A percentile compares a stretch with the other conserved stretches of the same genome.
phyloP scores from a whole-genome alignment of 2,113 vertebrate genomes.

The Anarrhichthys ocellatus region DNA sequence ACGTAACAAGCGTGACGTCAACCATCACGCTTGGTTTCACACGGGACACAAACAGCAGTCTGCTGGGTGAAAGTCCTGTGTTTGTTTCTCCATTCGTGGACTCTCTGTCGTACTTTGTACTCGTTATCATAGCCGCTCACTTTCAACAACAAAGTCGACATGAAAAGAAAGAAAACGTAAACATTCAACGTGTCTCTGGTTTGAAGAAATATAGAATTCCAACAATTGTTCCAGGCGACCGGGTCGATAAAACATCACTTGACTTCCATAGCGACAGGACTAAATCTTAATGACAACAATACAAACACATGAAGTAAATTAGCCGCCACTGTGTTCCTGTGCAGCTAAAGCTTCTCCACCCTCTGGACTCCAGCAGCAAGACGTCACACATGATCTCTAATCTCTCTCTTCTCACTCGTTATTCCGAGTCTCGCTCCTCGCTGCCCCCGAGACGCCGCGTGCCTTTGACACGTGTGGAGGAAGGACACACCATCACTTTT shows the following conservation, averaged over 20 bases:
- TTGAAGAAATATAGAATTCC: too few relatives aligned
- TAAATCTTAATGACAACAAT: background rate
- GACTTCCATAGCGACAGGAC: background rate
- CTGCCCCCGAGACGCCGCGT: constrained; percentile 3
- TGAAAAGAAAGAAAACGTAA: too few relatives aligned
- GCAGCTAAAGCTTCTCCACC: background rate
- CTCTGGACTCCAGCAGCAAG: background rate
- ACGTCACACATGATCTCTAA: constrained; percentile 18
- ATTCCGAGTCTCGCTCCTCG: constrained; percentile 1
- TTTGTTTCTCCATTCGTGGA: too few relatives aligned
- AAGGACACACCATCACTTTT: constrained; percentile 71
- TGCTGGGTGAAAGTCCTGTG: too few relatives aligned
- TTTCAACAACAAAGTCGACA: too few relatives aligned
- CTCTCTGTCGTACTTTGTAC: too few relatives aligned
- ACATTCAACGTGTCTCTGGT: too few relatives aligned
- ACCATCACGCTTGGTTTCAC: too few relatives aligned
- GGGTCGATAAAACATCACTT: background rate
- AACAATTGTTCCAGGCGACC: too few relatives aligned
- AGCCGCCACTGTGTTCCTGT: background rate
- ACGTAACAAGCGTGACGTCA: too few relatives aligned
- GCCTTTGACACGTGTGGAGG: constrained; percentile 62
- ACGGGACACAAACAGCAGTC: too few relatives aligned
- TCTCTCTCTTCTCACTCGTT: constrained; percentile 26
- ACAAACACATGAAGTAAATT: background rate
- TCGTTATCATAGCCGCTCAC: too few relatives aligned